Evolutionary conservation across 1,140 invertebrate species (phyloP).

Genomic region (Leptopilina clavipes): DNA sequence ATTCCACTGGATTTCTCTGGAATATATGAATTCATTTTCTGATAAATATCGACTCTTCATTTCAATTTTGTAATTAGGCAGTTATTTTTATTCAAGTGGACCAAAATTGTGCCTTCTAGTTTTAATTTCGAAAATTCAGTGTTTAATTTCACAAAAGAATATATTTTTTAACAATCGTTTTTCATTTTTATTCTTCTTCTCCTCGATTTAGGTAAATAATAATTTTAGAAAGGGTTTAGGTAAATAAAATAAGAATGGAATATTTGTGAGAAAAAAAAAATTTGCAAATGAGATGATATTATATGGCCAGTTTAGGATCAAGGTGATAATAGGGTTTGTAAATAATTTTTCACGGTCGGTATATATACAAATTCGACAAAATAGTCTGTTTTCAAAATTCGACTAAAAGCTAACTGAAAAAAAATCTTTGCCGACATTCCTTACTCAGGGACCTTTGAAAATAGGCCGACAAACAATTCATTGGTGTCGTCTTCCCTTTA

Average conservation of each 20-base stretch:
- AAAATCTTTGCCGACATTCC: slow-evolving; percentile 50
- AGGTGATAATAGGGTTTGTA: slow-evolving; percentile 15
- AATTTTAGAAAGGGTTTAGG: neutral
- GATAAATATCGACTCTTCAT: neutral
- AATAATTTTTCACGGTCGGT: neutral
- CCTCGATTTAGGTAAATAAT: no score
- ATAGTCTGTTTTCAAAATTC: neutral
- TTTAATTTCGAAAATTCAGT: no score
- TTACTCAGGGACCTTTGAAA: slow-evolving; percentile 46
- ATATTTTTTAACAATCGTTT: no score
- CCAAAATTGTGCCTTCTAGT: no score
- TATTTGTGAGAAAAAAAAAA: neutral
- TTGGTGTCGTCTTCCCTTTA: slow-evolving; percentile 55
- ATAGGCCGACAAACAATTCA: slow-evolving; percentile 55
- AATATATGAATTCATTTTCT: slow-evolving; percentile 22
- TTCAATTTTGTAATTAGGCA: no score
- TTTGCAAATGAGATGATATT: neutral
- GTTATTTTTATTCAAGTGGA: no score
- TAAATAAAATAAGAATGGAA: neutral
- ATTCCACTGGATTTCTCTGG: neutral
- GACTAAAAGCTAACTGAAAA: no score
- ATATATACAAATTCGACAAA: neutral
- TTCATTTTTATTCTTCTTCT: no score
- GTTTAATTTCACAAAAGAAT: no score
- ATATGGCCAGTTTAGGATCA: neutral